Evolutionary conservation across 2,113 vertebrate genomes (phyloP), one percentile per base, ranked within the genome.

Genomic region (Petroica traversi): DNA sequence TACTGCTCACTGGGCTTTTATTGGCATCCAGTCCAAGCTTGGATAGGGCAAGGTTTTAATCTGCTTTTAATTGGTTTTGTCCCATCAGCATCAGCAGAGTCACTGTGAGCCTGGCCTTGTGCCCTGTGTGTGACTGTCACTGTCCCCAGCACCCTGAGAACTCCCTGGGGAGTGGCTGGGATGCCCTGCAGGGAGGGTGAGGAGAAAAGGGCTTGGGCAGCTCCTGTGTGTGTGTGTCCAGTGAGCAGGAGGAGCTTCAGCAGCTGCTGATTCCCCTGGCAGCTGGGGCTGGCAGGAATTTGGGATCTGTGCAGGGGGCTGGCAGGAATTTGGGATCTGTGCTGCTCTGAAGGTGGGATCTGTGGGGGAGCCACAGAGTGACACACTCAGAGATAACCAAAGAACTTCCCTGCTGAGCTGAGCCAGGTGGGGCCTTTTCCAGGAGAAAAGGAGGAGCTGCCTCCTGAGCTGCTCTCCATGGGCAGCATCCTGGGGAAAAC

Each of bases 311-410:
- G 52, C 89, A 20, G 9, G 45, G 18, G 92, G 5, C 84, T 84
- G 34, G 15, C 58, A 38, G 58, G 25, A 61, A 41, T 22, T 19
- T 62, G 28, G 61, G 59, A 7, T 62, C 59, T 20, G 55, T 34
- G 52, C 52, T 55, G 48, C 48, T 25, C 48, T 22, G 19, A 36
- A 10, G 13, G 4, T n/a, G 71, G 71, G 71, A 3, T 22, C 19
- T 33, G n/a, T n/a, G 38, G 5, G 62, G 71, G 69, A 9, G 46
- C 34, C 48, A 24, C 79, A 33, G 93, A 88, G 95, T 28, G 87
- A 41, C 64, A 2, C 17, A 34, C 88, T 93, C 88, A 55, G 95
- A 97, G 94, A 92, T 67, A 97, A 98, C 98, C 98, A 98, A 98
- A 98, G 98, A 98, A 46, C 97, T 86, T 94, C 74, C 63, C 74